A percentile compares a stretch with the other conserved stretches of the same genome.
Conservation (phyloP, 2,797 vertebrate genomes). For the Hylomyscus alleni region DNA sequence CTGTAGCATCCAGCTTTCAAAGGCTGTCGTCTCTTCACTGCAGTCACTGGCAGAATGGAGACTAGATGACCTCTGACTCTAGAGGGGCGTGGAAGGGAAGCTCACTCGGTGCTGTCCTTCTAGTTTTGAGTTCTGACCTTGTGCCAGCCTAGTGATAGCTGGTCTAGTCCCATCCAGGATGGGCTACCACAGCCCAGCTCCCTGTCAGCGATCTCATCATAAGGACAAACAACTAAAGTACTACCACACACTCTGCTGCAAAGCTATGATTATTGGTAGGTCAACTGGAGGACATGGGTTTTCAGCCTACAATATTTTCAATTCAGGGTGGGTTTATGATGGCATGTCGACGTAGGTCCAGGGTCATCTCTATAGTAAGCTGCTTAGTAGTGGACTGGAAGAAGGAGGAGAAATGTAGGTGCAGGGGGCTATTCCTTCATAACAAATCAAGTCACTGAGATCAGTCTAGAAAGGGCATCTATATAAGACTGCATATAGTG, state of each 20-base stretch:
- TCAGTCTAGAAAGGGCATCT: neutral
- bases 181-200: neutral
- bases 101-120: neutral
- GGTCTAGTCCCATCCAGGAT: neutral
- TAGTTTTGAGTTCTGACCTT: neutral
- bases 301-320: neutral
- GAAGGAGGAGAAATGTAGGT: neutral
- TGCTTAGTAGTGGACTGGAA: neutral
- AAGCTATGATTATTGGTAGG: neutral
- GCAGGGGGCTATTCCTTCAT: neutral
- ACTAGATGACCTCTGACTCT: neutral
- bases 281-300: neutral
- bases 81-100: neutral
- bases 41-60: neutral
- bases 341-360: neutral
- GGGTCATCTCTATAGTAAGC: neutral
- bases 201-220: neutral
- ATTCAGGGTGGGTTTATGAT: neutral
- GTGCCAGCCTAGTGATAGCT: neutral
- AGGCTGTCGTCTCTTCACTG: neutral
- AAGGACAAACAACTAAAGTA: fast-evolving
- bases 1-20: neutral
- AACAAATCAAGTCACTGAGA: neutral
- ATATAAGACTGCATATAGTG: neutral
- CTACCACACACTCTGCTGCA: neutral